Evolutionary conservation across 2,113 vertebrate species (phyloP).

Genomic region (Cranoglanis bouderius): DNA sequence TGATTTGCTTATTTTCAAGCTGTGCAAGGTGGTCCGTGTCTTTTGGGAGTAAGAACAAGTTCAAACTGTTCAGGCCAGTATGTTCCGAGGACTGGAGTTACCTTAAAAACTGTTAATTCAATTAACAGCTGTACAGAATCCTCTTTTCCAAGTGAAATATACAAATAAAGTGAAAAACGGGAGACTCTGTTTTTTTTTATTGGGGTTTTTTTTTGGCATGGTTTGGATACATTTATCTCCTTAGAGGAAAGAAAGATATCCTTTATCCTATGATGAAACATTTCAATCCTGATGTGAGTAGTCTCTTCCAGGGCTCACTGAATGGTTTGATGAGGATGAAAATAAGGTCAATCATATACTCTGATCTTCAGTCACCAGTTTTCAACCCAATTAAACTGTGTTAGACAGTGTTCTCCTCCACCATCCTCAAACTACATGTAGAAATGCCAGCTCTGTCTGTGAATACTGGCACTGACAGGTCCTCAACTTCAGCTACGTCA

Average conservation of each 20-base stretch:
- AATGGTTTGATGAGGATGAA: background rate
- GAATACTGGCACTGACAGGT: background rate
- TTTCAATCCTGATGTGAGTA: background rate
- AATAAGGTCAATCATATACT: background rate
- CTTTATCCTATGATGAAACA: background rate
- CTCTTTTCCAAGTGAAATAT: background rate
- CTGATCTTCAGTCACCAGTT: background rate
- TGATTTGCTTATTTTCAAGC: background rate
- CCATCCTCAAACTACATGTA: background rate
- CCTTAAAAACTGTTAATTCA: background rate
- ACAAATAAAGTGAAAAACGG: background rate
- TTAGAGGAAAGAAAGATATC: background rate
- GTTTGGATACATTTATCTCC: background rate
- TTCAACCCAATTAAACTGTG: background rate
- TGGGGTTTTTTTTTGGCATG: background rate
- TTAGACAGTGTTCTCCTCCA: background rate
- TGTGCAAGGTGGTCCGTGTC: background rate
- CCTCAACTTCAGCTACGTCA: background rate
- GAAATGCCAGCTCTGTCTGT: background rate
- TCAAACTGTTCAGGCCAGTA: background rate
- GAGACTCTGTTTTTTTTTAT: background rate
- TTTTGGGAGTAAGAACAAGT: background rate
- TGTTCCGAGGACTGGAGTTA: background rate
- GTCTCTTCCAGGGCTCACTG: background rate
- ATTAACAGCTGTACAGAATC: background rate